A percentile compares a stretch with the other conserved stretches of the same genome.
These are phyloP conservation scores for Pollenia angustigena DNA, from an alignment of 2,888 invertebrate species.

Conservation along the genomic window DNA sequence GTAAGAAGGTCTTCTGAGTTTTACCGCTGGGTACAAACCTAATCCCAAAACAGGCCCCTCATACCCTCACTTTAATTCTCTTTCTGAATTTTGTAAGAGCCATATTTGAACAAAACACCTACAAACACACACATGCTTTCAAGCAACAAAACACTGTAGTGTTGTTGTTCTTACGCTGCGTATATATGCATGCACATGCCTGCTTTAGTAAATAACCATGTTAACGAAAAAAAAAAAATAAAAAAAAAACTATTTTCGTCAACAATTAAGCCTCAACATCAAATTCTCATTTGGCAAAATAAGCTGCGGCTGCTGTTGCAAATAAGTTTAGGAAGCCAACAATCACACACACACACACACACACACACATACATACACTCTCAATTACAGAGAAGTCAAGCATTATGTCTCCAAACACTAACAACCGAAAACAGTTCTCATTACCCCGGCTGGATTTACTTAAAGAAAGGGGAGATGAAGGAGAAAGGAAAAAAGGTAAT, in stretches of 20 bases:
- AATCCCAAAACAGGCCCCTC: too few species aligned
- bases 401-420: not conserved
- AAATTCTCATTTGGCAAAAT: slow-evolving; percentile 57
- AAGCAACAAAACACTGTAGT: too few species aligned
- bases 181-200: slow-evolving; percentile 27
- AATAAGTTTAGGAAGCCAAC: not conserved
- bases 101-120: too few species aligned
- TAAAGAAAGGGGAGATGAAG: too few species aligned
- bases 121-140: too few species aligned
- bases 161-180: not conserved
- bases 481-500: slow-evolving; percentile 31
- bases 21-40: too few species aligned
- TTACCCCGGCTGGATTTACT: not conserved
- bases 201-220: slow-evolving; percentile 29
- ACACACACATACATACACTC: not conserved
- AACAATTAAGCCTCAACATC: slow-evolving; percentile 68
- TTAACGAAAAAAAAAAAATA: not conserved
- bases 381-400: not conserved
- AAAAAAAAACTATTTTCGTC: slow-evolving; percentile 64
- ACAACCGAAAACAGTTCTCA: not conserved
- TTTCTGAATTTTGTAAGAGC: not conserved
- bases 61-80: not conserved
- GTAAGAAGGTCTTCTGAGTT: too few species aligned
- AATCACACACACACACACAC: not conserved
- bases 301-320: slow-evolving; percentile 23